These are phyloP conservation scores for Malurus splendens DNA, from an alignment of 2,797 vertebrate species.

Conservation along the genomic window DNA sequence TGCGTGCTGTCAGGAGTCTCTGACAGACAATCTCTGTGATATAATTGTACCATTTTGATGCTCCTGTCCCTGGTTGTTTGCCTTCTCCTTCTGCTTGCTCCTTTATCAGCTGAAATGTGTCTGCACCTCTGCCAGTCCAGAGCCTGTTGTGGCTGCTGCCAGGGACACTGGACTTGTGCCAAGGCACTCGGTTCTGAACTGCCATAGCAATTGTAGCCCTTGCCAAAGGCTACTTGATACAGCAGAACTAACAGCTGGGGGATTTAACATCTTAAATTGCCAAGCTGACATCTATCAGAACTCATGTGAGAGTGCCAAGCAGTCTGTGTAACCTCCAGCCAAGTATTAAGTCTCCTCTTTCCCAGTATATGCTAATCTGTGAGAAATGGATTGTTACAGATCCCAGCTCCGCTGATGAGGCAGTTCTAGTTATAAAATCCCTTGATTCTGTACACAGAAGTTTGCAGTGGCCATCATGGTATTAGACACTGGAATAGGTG, in stretches of 20 bases:
- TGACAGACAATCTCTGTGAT: not conserved
- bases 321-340: not conserved
- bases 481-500: not conserved
- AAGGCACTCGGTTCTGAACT: not conserved
- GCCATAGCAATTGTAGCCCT: not conserved
- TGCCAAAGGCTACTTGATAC: constrained; percentile 5
- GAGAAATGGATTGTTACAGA: constrained; percentile 26
- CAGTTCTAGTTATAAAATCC: not conserved
- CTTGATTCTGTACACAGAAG: not conserved
- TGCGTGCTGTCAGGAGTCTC: not conserved
- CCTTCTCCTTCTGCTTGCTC: not conserved
- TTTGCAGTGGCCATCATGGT: not conserved
- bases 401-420: constrained; percentile 6
- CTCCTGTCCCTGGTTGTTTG: not conserved
- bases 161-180: not conserved
- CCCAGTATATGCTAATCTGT: not conserved
- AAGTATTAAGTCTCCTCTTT: not conserved
- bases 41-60: not conserved
- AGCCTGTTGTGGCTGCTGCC: not conserved
- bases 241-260: constrained; percentile 6
- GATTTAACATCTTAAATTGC: constrained; percentile 6
- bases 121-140: not conserved
- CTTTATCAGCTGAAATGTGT: not conserved
- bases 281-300: not conserved
- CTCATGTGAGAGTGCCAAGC: not conserved